Evolutionary conservation across 2,797 vertebrate genomes (phyloP).

Genomic region (Erpetoichthys calabaricus): DNA sequence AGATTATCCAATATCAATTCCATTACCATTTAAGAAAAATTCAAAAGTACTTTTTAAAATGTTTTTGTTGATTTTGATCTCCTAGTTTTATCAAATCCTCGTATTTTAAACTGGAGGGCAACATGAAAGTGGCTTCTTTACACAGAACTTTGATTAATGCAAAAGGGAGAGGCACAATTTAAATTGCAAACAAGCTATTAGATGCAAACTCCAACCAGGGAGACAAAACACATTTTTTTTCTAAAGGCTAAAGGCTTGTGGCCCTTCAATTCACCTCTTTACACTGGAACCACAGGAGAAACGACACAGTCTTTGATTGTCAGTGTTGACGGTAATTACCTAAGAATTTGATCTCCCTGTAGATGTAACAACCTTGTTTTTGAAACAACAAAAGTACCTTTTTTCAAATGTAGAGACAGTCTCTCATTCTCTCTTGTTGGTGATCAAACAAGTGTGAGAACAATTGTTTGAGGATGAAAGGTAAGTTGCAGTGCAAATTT

Average conservation of each 20-base stretch:
- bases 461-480: conserved; percentile 37
- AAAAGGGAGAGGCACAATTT: conserved; percentile 8
- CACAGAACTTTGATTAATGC: too few species aligned
- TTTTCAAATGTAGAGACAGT: conserved; percentile 38
- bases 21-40: too few species aligned
- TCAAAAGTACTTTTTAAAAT: too few species aligned
- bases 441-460: conserved; percentile 52
- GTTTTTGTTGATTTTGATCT: too few species aligned
- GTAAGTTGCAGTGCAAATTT: conserved; percentile 32
- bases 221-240: conserved; percentile 5
- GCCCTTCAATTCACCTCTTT: conserved; percentile 12
- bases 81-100: too few species aligned
- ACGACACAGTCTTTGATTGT: conserved; percentile 28
- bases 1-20: too few species aligned
- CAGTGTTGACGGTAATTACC: conserved; percentile 53
- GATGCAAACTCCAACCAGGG: conserved; percentile 4
- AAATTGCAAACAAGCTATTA: conserved; percentile 10
- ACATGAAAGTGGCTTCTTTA: too few species aligned
- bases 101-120: too few species aligned
- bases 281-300: conserved; percentile 15
- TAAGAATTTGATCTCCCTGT: conserved; percentile 31
- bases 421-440: conserved; percentile 28
- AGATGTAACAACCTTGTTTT: conserved; percentile 11
- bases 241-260: conserved; percentile 6
- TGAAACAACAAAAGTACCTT: conserved; percentile 15